Evolutionary conservation across 2,113 vertebrate genomes (phyloP).

Genomic region (Albula goreensis): DNA sequence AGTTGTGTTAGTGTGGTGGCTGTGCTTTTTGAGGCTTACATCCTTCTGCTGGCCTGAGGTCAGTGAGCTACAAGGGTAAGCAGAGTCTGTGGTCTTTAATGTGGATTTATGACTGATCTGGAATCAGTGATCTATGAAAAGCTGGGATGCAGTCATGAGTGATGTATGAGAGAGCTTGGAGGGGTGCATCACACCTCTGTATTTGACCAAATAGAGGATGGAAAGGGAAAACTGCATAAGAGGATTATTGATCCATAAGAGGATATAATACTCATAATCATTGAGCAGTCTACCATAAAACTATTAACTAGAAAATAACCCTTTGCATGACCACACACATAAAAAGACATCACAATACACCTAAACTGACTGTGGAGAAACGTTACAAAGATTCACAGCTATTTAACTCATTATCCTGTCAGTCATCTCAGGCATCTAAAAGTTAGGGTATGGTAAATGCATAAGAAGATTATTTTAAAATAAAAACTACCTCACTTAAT

Average conservation of each 20-base stretch:
- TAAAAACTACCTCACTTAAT: too few relatives aligned
- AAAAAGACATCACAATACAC: too few relatives aligned
- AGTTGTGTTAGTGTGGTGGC: too few relatives aligned
- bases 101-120: background rate
- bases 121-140: too few relatives aligned
- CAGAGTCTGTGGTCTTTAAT: background rate
- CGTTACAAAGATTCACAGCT: background rate
- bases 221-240: background rate
- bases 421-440: too few relatives aligned
- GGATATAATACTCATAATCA: background rate
- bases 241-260: background rate
- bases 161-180: background rate
- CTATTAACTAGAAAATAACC: background rate
- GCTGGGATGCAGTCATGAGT: background rate
- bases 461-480: too few relatives aligned
- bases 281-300: background rate
- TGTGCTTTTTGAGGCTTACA: too few relatives aligned
- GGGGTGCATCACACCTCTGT: background rate
- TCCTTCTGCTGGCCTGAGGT: background rate
- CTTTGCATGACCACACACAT: background rate
- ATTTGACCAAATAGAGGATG: background rate
- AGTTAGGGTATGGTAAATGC: too few relatives aligned
- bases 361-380: background rate
- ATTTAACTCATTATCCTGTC: background rate
- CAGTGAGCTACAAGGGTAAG: background rate